Conservation (phyloP, 2,888 invertebrate genomes). For the Callimorpha dominula region DNA sequence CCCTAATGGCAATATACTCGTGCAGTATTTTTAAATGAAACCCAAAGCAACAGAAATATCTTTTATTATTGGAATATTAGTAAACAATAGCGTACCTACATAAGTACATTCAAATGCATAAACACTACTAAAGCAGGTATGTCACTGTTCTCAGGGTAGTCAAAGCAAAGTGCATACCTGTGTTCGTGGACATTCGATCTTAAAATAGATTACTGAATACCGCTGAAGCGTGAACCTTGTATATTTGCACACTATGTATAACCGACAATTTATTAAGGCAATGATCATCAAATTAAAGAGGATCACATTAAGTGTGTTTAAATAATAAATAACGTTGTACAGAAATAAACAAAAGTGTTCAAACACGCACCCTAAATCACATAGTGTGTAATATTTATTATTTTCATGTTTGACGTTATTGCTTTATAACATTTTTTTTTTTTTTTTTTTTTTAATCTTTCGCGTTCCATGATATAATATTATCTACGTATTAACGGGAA, state of each 20-base stretch:
- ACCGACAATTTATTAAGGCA: constrained; percentile 25
- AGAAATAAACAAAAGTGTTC: not conserved
- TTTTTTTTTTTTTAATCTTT: too few relatives aligned
- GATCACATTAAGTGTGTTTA: not conserved
- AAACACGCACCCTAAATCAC: not conserved
- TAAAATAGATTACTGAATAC: constrained; percentile 54
- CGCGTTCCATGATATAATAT: too few relatives aligned
- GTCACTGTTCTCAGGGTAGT: constrained; percentile 53
- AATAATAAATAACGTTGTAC: not conserved
- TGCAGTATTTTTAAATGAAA: not conserved
- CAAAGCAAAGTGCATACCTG: constrained; percentile 64
- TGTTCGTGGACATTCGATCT: constrained; percentile 57
- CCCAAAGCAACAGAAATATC: not conserved
- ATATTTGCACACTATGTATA: constrained; percentile 31
- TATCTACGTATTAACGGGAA: too few relatives aligned
- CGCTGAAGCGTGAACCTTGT: constrained; percentile 35
- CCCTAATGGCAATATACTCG: too few relatives aligned
- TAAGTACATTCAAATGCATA: constrained; percentile 31
- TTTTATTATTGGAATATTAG: not conserved
- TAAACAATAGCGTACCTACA: not conserved
- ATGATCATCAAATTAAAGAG: constrained; percentile 9
- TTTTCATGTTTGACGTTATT: too few relatives aligned
- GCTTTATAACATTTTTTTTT: too few relatives aligned
- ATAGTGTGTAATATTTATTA: not conserved
- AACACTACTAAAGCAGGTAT: constrained; percentile 41